Evolutionary conservation across 2,888 invertebrate genomes (phyloP), one percentile per base, ranked within the genome.

Genomic region (Zele albiditarsus): DNA sequence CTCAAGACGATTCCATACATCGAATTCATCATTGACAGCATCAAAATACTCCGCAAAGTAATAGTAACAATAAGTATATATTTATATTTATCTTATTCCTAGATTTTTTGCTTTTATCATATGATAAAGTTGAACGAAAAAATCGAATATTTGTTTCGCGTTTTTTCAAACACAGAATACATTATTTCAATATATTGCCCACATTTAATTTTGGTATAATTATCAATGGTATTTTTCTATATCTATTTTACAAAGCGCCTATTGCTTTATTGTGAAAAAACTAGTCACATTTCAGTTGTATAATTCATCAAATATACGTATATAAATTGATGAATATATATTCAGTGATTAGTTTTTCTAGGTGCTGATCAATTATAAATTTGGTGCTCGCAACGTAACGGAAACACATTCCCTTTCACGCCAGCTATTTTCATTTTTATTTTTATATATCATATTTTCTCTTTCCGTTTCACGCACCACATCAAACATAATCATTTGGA

Each of bases 1-100:
- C 16, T 84, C 87, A 12, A 81, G 86, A 57, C 82, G 84, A 73
- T 80, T 87, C 62, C 85, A 87, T 71, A 84, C 87, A 3, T 85
- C 87, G 8, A 86, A 80, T 63, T 77, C 84, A 72, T 85, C 87
- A 25, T 78, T 87, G 3, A 86, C 84, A 70, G 77, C 85, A 42
- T 81, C 85, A 14, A 87, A 86, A 80, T 87, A 84, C 80, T 82
- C 84, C 23, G 77, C 75, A 28, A 81, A 81, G 27, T 76, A 79
- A 77, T 73, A 69, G 14, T 8, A 14, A 23, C 20, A 60, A 46
- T 46, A 70, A 71, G 20, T 66, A 53, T 14, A 58, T 25, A 38
- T 12, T 38, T 8, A 38, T 38, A 38, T 38, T 38, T 38, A 38
- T 38, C 38, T 60, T 60, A 60, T 27, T 60, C 12, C 16, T 20